These are phyloP conservation scores for Eptesicus fuscus DNA, from an alignment of 2,113 vertebrate species.

Conservation along the genomic window DNA sequence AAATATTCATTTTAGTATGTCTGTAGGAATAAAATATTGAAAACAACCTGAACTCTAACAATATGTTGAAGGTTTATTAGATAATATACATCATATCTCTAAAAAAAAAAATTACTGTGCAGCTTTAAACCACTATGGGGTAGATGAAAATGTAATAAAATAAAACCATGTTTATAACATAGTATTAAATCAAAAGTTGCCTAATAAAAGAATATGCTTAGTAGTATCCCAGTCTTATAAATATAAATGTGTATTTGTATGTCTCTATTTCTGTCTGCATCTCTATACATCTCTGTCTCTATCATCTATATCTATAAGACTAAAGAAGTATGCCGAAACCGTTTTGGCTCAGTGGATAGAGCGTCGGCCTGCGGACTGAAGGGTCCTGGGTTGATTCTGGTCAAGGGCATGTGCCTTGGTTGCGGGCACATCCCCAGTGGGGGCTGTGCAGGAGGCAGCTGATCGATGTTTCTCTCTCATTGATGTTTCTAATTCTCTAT, in stretches of 20 bases:
- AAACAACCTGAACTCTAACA: not conserved
- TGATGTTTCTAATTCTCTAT: too few species aligned
- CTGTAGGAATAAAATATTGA: constrained; percentile 24
- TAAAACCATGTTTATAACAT: constrained; percentile 1
- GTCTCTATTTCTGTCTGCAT: not conserved
- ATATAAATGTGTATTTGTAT: not conserved
- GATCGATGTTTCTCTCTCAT: too few species aligned
- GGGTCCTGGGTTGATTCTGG: too few species aligned
- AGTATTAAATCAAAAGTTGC: constrained; percentile 25
- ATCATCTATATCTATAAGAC: not conserved
- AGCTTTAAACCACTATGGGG: not conserved
- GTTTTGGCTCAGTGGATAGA: too few species aligned
- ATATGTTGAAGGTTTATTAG: constrained; percentile 36
- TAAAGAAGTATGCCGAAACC: not conserved
- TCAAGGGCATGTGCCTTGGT: too few species aligned
- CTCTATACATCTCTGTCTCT: not conserved
- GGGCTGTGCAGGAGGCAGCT: too few species aligned
- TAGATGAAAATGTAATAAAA: constrained; percentile 40
- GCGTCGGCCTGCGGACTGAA: too few species aligned
- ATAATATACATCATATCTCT: not conserved
- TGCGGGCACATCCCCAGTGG: too few species aligned
- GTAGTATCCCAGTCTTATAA: not conserved
- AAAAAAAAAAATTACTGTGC: constrained; percentile 31
- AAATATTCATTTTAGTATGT: not conserved
- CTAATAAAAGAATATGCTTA: constrained; percentile 18